Evolutionary conservation across 1,140 invertebrate species (phyloP), one percentile per base, ranked within the genome.

Genomic region (Leptinotarsa undecemlineata): DNA sequence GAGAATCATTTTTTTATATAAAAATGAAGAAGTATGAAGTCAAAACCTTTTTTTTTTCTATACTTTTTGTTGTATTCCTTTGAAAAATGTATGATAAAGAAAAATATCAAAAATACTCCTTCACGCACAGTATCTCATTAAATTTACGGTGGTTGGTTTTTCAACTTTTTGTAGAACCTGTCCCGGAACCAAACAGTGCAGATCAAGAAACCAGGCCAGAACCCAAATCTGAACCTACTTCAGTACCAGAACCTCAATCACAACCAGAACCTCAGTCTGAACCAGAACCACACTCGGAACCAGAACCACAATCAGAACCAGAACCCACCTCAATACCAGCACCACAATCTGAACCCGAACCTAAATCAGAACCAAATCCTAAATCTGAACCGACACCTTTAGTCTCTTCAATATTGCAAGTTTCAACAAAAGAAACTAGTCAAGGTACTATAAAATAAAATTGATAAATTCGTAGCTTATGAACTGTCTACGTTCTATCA

Each of bases 91-190:
- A 42, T 42, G 33, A 42, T 26, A 26, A 26, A 26, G 26, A 5
- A 26, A 26, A 23, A 5, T 5, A 5, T 26, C 4, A 26, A 23
- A 23, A 23, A 5, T 26, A 26, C 5, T 26, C 23, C 23, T 26
- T 0, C 26, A 26, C 3, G 26, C 26, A 26, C 33, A 42, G 33
- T 42, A 42, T 42, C 8, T 42, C 33, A 42, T 42, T 11, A 42
- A 42, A 42, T 57, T 81, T 63, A 77, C 70, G 80, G 78, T 81
- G 75, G 77, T 73, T 68, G 78, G 75, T 93, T 93, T 3, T 90
- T 33, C 62, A 84, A 91, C n/a, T 88, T 62, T 61, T 78, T 76
- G 61, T 78, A 78, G 81, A 83, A 74, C 77, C 84, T 3, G 73
- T 82, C 74, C 78, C 87, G 0, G 84, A 85, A 76, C 84, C 86